phyloP scores from a whole-genome alignment of 2,797 vertebrate species.

The Ictinia mississippiensis region DNA sequence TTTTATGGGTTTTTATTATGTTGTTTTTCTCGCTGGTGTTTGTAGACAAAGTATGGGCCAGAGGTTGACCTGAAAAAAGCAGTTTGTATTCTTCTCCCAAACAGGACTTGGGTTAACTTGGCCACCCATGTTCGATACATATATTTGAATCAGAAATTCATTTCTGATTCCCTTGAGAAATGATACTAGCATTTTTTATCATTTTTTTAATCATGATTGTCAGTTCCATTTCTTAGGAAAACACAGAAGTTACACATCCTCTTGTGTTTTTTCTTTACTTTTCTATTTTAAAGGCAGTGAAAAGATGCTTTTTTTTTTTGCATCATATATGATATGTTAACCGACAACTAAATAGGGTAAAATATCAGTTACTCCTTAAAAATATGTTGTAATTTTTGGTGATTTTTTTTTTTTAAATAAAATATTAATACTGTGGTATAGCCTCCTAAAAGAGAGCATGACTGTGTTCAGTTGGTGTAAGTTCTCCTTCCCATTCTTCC shows the following conservation, averaged over 20 bases:
- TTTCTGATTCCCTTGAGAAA: neutral
- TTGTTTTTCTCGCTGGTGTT: neutral
- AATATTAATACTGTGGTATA: neutral
- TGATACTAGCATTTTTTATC: neutral
- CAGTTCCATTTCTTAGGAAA: neutral
- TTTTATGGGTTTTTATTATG: neutral
- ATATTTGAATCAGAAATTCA: neutral
- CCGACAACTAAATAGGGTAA: neutral
- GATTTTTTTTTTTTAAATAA: neutral
- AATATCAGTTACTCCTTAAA: neutral
- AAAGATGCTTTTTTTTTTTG: neutral
- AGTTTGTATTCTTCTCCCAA: neutral
- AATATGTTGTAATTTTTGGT: neutral
- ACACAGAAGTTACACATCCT: neutral
- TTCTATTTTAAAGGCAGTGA: neutral
- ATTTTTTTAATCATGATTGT: neutral
- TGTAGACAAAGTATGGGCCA: neutral
- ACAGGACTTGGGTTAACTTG: neutral
- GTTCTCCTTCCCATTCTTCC: neutral
- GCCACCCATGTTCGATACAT: neutral
- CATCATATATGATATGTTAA: neutral
- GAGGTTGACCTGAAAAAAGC: neutral
- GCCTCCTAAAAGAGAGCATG: neutral
- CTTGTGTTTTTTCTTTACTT: neutral
- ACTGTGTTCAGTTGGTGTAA: neutral